These are phyloP conservation scores for Ceratoteleas bidentatus DNA, from an alignment of 1,140 invertebrate species.

Conservation along the genomic window DNA sequence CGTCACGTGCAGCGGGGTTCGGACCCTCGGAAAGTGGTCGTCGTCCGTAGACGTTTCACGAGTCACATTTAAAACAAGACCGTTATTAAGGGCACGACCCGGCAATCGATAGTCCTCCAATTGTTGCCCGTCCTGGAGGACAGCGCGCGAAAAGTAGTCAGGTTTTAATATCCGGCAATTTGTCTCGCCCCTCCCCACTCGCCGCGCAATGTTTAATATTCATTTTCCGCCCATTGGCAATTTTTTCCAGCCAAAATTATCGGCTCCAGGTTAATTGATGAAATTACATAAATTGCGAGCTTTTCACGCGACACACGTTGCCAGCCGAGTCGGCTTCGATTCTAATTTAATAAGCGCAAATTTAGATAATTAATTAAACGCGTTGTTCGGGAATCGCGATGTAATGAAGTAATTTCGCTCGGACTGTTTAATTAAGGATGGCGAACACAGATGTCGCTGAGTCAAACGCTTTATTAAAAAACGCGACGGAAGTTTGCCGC, in stretches of 20 bases:
- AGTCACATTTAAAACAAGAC: constrained; percentile 50
- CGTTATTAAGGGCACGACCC: constrained; percentile 38
- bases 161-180: constrained; percentile 27
- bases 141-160: constrained; percentile 10
- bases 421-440: constrained; percentile 34
- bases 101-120: constrained; percentile 39
- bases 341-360: constrained; percentile 44
- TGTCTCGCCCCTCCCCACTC: neutral
- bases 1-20: constrained; percentile 44
- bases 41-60: constrained; percentile 18
- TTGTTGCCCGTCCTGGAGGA: constrained; percentile 21
- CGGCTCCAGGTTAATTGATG: constrained; percentile 25
- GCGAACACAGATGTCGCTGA: constrained; percentile 38
- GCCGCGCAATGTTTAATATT: constrained; percentile 18
- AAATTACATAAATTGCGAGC: constrained; percentile 39
- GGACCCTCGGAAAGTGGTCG: constrained; percentile 39
- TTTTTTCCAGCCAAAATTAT: constrained; percentile 30
- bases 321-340: constrained; percentile 6
- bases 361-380: constrained; percentile 48
- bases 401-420: constrained; percentile 44
- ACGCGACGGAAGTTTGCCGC: constrained; percentile 1
- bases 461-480: constrained; percentile 32
- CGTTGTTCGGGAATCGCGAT: constrained; percentile 28
- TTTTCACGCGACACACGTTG: neutral
- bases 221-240: constrained; percentile 13